phyloP scores from a whole-genome alignment of 1,140 invertebrate species.

The Dendroctonus ponderosae region DNA sequence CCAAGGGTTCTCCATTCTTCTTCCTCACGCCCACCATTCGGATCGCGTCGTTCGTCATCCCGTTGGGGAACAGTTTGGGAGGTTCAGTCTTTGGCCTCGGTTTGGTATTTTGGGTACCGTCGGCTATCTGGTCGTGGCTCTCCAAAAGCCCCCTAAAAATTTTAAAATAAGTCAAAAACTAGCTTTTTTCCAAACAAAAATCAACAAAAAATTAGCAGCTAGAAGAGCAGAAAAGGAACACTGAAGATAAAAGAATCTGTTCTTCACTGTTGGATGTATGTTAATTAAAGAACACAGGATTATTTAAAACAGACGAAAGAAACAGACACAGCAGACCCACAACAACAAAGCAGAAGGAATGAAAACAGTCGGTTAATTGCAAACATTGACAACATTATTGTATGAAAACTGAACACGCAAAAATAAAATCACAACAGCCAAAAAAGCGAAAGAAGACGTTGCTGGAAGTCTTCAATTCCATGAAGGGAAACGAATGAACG shows the following conservation, averaged over 20 bases:
- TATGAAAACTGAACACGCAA: neutral
- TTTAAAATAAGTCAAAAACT: neutral
- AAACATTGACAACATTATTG: neutral
- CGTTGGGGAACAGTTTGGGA: conserved; percentile 51
- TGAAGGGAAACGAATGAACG: no score
- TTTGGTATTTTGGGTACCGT: conserved; percentile 39
- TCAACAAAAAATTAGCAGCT: neutral
- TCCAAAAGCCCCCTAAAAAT: conserved; percentile 59
- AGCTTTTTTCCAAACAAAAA: neutral
- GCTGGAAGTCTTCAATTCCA: no score
- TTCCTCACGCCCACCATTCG: conserved; percentile 88
- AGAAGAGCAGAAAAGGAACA: no score
- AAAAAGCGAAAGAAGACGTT: no score
- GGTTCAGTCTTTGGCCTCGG: conserved; percentile 37
- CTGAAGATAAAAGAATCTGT: no score
- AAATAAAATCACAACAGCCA: no score
- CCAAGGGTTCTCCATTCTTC: conserved; percentile 84
- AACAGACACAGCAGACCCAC: no score
- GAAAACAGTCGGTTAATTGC: no score
- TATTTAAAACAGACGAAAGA: no score
- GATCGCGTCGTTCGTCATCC: conserved; percentile 73
- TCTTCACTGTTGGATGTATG: no score
- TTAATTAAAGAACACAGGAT: no score
- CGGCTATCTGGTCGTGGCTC: conserved; percentile 68
- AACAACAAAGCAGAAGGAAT: no score